Base-by-base conservation (phyloP, 2,797 vertebrate species). In the Phrynocephalus guinanensis region DNA sequence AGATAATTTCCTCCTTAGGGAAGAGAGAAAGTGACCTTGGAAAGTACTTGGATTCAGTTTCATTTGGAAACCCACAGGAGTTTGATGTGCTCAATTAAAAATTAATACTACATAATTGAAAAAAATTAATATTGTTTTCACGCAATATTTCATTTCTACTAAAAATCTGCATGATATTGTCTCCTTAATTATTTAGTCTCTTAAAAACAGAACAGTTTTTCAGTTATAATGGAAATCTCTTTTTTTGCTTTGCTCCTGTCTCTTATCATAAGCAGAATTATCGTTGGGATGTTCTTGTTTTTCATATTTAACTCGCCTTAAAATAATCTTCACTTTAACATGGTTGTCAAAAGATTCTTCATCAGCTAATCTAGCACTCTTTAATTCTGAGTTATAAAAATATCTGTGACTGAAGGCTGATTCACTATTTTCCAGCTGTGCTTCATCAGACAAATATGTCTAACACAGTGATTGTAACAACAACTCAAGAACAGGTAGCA, bases 81-180 rank as follows among this genome's bases (percentile, higher is more conserved):
- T 89, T 93, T 50, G n/a, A 66, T 78, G 68, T 8, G 3, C 63
- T 77, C 15, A 83, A 82, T 78, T 83, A 77, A 78, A 78, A 92
- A 84, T 84, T 91, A 94, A 93, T 86, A 91, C 88, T 84, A 84
- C 88, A 80, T 87, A 94, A 89, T 48, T 79, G 89, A 93, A 93
- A 92, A 67, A 92, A 93, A 92, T 90, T 83, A 93, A 89, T 63
- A 63, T 71, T 75, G 79, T 86, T 83, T 88, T 79, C 79, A 66
- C 6, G 20, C n/a, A 91, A 76, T 88, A 90, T 90, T 92, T 92
- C 88, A 30, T 90, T 93, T 94, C 89, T 91, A 92, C 91, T 92
- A 89, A 92, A 93, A 91, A 90, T 90, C 88, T 91, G 87, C 87
- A 85, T 90, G 93, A 85, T 86, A 92, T 84, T 87, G 80, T 50